A percentile compares a stretch with the other conserved stretches of the same genome.
Conservation (phyloP, 2,888 invertebrate species). For the Macaria liturata region DNA sequence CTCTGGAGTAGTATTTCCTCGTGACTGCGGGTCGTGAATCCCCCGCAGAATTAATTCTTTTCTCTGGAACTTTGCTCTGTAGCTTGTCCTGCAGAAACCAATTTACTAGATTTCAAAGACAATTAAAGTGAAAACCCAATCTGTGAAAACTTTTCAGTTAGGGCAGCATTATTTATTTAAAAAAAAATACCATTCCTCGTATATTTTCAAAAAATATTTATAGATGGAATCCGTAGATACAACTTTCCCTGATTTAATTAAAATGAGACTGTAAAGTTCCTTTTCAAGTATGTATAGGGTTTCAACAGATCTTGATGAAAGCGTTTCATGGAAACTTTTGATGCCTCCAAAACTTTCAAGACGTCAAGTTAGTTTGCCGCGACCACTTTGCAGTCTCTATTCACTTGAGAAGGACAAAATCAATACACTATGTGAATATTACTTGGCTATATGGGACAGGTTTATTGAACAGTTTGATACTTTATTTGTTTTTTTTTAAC, state of each 20-base stretch:
- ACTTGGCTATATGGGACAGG: too few species aligned
- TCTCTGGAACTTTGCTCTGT: too few species aligned
- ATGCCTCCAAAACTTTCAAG: conserved; percentile 7
- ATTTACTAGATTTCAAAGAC: neutral
- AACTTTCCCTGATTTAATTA: neutral
- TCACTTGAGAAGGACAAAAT: neutral
- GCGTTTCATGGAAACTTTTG: conserved; percentile 5
- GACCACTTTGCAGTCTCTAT: conserved; percentile 12
- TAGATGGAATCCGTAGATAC: neutral
- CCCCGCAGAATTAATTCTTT: too few species aligned
- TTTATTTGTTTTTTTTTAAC: too few species aligned
- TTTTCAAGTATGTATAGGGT: neutral
- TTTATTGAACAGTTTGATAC: too few species aligned
- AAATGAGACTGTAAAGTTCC: neutral
- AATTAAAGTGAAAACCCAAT: too few species aligned
- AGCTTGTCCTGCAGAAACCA: neutral
- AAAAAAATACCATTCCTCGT: neutral
- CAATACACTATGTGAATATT: conserved; percentile 1
- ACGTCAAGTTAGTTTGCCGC: conserved; percentile 13
- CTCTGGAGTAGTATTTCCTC: too few species aligned
- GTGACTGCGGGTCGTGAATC: too few species aligned
- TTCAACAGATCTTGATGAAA: conserved; percentile 9
- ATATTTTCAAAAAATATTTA: conserved; percentile 2
- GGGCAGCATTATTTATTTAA: too few species aligned
- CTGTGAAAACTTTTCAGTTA: too few species aligned